Evolutionary conservation across 2,113 vertebrate genomes (phyloP).

Genomic region (Psophia crepitans): DNA sequence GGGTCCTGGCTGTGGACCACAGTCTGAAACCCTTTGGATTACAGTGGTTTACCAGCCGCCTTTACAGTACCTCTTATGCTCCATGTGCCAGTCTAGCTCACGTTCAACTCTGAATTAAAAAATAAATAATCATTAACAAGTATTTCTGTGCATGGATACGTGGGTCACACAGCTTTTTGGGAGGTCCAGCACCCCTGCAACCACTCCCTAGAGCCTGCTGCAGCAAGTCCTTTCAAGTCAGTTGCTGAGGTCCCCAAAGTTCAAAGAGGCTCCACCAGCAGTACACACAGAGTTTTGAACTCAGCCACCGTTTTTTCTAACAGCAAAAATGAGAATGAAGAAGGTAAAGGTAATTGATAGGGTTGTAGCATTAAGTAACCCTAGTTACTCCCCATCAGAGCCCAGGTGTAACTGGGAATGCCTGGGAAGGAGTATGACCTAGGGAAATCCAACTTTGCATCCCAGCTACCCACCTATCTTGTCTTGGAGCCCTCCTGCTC

Average conservation of each 20-base stretch:
- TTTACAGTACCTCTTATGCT: neutral
- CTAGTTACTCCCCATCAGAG: neutral
- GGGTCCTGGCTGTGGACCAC: neutral
- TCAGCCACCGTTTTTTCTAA: neutral
- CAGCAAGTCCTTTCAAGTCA: neutral
- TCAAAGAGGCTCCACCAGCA: neutral
- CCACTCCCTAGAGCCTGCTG: neutral
- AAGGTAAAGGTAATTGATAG: neutral
- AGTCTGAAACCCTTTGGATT: neutral
- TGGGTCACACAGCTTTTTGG: neutral
- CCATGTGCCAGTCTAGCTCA: neutral
- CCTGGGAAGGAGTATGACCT: neutral
- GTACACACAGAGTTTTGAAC: neutral
- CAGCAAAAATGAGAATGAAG: neutral
- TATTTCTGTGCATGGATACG: neutral
- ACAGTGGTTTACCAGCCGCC: neutral
- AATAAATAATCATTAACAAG: neutral
- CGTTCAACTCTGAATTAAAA: neutral
- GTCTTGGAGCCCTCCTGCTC: neutral
- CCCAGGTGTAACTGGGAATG: neutral
- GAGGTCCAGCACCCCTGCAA: neutral
- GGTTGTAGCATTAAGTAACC: neutral
- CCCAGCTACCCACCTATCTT: neutral
- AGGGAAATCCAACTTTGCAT: neutral
- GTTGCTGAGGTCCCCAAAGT: neutral